Evolutionary conservation across 2,797 vertebrate genomes (phyloP).

Genomic region (Knipowitschia caucasica): DNA sequence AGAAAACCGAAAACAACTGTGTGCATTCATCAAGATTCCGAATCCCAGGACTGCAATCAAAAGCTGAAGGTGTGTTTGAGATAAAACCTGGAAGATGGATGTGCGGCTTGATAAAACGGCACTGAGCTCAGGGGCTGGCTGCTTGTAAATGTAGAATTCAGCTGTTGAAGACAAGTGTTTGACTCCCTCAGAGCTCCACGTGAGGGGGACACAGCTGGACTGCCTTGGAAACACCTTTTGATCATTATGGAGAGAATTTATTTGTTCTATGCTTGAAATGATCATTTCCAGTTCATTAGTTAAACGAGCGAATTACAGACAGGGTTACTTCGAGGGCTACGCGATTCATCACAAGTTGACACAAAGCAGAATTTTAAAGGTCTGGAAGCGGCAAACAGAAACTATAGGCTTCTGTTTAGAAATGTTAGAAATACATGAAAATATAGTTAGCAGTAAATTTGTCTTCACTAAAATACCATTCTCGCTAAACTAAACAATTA

Average conservation of each 20-base stretch:
- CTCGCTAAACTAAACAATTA: too few species aligned
- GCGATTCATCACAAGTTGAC: too few species aligned
- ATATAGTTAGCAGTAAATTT: too few species aligned
- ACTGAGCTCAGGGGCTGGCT: conserved; percentile 41
- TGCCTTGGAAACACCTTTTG: conserved; percentile 16
- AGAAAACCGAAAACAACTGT: conserved; percentile 30
- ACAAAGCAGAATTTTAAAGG: too few species aligned
- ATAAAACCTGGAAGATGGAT: conserved; percentile 43
- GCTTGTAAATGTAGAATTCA: conserved; percentile 40
- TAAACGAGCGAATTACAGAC: not conserved
- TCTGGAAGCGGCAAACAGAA: too few species aligned
- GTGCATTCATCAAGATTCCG: conserved; percentile 30
- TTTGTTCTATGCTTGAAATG: conserved; percentile 11
- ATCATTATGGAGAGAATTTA: conserved; percentile 16
- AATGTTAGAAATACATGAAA: too few species aligned
- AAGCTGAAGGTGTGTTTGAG: conserved; percentile 20
- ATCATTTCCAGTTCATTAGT: conserved; percentile 13
- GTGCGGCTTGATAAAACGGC: conserved; percentile 22
- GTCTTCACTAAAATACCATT: too few species aligned
- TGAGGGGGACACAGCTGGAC: conserved; percentile 20
- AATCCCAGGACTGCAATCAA: conserved; percentile 25
- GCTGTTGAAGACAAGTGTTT: conserved; percentile 28
- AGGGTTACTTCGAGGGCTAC: not conserved
- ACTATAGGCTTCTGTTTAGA: too few species aligned
- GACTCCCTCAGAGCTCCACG: conserved; percentile 57